Base-by-base conservation (phyloP, 2,113 vertebrate genomes). In the Etheostoma spectabile region DNA sequence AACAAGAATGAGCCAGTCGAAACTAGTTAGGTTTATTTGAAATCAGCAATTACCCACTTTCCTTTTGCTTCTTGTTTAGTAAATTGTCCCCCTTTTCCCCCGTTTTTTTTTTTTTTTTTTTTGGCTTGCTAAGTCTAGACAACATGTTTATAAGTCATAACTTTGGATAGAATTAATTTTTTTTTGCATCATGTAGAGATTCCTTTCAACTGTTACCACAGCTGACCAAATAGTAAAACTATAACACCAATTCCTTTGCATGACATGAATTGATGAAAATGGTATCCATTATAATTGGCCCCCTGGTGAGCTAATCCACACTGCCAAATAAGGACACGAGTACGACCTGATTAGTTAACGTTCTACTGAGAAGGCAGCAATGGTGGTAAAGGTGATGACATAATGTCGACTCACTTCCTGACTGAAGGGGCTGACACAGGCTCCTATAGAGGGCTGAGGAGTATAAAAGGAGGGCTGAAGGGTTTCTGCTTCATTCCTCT, bases 351-450 rank as follows among this genome's bases (percentile, higher is more conserved):
- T 94, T 82, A 57, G 87, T 80, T 81, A 67, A 91, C 93, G 93
- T 95, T 95, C 95, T 96, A 95, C 95, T 69, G 84, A 96, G 96
- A 96, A 96, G 94, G 95, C 88, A 88, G 83, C 74, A 61, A 19
- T 89, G 81, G 82, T 94, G 89, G 89, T 93, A 91, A 92, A 90
- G 89, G 89, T 95, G 96, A 97, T 99, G 98, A 99, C 97, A 97
- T 97, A 96, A 96, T 96, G 93, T 83, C 96, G 97, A 99, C 96
- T 99, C 98, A 99, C 97, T 99, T 99, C 98, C 98, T 97, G 94
- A 92, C 97, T 95, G 78, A 96, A 97, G 96, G 95, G 96, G 96
- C 96, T 97, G 96, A 97, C 96, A 97, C 96, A 95, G 96, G 95
- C 96, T 96, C 96, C 96, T 97, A 95, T 96, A 96, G 96, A 96